Percentiles rank a stretch among this genome's conserved stretches.
These are phyloP conservation scores for Pseudopipra pipra DNA, from an alignment of 2,113 vertebrate genomes.

Conservation along the genomic window DNA sequence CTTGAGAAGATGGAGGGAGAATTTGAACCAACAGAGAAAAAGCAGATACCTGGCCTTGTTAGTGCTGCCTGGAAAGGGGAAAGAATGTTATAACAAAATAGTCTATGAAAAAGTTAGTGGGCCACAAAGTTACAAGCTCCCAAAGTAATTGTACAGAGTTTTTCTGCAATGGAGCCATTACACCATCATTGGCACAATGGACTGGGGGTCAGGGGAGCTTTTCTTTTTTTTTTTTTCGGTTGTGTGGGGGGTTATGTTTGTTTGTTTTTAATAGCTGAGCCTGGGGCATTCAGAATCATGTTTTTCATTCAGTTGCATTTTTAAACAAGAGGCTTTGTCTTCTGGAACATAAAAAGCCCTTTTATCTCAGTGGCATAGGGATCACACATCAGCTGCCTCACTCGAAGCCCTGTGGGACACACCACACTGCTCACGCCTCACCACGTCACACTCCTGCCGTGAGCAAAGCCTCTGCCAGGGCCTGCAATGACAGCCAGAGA, in stretches of 20 bases:
- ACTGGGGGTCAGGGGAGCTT: neutral
- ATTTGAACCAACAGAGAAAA: neutral
- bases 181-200: neutral
- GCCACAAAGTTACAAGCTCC: neutral
- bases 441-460: neutral
- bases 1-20: neutral
- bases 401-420: neutral
- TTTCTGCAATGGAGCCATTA: neutral
- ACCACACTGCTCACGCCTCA: neutral
- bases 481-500: neutral
- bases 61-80: neutral
- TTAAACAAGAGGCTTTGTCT: conserved; percentile 56
- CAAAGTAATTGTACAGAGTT: neutral
- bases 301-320: conserved; percentile 50
- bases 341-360: neutral
- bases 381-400: neutral
- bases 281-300: neutral
- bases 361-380: neutral
- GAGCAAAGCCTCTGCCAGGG: neutral
- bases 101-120: neutral
- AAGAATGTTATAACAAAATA: neutral
- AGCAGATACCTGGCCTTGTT: neutral
- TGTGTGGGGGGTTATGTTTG: neutral
- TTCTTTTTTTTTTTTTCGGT: neutral
- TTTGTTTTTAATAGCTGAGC: conserved; percentile 42